Evolutionary conservation across 2,113 vertebrate genomes (phyloP).

Genomic region (Meriones unguiculatus): DNA sequence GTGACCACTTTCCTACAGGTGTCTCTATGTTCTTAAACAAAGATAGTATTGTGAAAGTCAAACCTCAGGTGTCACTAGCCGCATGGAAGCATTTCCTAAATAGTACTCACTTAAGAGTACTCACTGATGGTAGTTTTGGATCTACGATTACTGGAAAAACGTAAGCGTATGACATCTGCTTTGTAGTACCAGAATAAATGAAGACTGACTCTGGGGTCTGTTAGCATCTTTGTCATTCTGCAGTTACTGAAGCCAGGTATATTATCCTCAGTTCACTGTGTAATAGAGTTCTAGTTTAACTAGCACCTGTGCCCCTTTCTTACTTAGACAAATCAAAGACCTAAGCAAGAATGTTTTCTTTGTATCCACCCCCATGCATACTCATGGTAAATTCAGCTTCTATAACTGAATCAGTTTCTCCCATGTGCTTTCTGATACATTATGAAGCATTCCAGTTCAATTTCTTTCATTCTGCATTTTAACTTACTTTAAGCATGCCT

Average conservation of each 20-base stretch:
- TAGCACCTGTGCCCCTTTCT: too few species aligned
- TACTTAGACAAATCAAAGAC: background rate
- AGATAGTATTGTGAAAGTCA: background rate
- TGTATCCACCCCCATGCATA: background rate
- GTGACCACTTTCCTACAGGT: background rate
- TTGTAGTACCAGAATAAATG: background rate
- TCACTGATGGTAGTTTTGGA: background rate
- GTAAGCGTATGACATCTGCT: background rate
- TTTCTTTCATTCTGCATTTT: background rate
- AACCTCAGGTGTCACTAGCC: background rate
- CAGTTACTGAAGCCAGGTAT: background rate
- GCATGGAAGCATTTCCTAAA: background rate
- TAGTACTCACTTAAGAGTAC: background rate
- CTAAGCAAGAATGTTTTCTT: background rate
- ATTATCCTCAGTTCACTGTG: background rate
- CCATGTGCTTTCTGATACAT: background rate
- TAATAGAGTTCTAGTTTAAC: background rate
- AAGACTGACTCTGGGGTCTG: background rate
- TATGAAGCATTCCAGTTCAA: background rate
- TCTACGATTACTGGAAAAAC: background rate
- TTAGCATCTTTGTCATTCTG: background rate
- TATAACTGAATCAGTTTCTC: background rate
- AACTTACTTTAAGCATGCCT: background rate
- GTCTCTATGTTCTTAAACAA: background rate
- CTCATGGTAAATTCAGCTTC: background rate